Evolutionary conservation across 2,888 invertebrate species (phyloP).

Genomic region (Saturnia pavonia): DNA sequence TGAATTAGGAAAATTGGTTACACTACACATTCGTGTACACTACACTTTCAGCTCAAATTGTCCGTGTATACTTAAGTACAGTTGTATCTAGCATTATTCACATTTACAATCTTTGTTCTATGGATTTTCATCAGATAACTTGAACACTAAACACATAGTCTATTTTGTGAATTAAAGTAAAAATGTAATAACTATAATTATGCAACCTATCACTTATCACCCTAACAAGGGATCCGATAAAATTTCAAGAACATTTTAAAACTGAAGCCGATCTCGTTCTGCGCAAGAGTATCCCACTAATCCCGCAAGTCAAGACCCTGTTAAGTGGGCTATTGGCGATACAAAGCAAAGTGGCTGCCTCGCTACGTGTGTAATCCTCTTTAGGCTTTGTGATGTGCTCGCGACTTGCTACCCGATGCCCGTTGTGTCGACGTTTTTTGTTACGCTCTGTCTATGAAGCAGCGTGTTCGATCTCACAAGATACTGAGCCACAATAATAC

Average conservation of each 20-base stretch:
- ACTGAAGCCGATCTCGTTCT: conserved; percentile 10
- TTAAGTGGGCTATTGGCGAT: conserved; percentile 12
- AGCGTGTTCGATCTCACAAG: conserved; percentile 10
- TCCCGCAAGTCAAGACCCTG: conserved; percentile 20
- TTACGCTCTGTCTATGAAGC: conserved; percentile 9
- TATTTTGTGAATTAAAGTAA: not conserved
- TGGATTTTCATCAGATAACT: not conserved
- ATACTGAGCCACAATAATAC: not conserved
- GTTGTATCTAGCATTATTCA: not conserved
- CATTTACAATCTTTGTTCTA: not conserved
- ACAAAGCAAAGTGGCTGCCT: conserved; percentile 32
- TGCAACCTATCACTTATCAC: not conserved
- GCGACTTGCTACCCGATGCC: conserved; percentile 21
- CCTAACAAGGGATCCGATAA: not conserved
- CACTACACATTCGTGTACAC: no score
- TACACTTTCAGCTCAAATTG: no score
- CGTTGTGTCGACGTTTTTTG: conserved; percentile 23
- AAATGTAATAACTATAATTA: no score
- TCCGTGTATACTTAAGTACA: no score
- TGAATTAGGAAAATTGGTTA: no score
- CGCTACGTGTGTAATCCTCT: conserved; percentile 36
- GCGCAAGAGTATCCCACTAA: conserved; percentile 20
- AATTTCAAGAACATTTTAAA: not conserved
- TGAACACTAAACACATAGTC: not conserved
- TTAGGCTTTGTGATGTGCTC: conserved; percentile 24